These are phyloP conservation scores for Hedychridium roseum DNA, from an alignment of 2,888 invertebrate species.

Conservation along the genomic window DNA sequence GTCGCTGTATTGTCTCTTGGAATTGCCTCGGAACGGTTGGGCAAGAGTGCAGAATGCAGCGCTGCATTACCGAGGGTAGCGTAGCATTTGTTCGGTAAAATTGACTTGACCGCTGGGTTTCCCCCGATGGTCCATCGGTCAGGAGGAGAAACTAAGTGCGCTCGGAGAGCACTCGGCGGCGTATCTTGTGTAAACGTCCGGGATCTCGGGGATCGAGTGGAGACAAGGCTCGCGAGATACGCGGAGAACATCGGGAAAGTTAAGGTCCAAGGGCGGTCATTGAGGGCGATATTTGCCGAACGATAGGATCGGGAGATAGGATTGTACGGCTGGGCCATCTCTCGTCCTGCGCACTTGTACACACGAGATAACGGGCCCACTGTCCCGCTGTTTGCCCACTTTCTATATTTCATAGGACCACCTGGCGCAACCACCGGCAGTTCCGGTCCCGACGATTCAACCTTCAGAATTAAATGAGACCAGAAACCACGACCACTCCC, in stretches of 20 bases:
- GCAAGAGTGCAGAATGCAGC: no score
- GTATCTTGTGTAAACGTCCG: conserved; percentile 56
- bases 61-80: no score
- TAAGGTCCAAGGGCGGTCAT: conserved; percentile 53
- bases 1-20: no score
- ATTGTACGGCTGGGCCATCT: conserved; percentile 49
- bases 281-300: conserved; percentile 55
- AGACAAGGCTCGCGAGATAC: conserved; percentile 18
- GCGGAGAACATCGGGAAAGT: conserved; percentile 43
- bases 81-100: no score
- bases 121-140: no score
- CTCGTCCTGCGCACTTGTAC: conserved; percentile 39
- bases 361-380: conserved; percentile 34
- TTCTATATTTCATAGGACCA: conserved; percentile 41
- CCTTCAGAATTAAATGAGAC: background rate
- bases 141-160: conserved; percentile 40
- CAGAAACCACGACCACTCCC: background rate
- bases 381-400: conserved; percentile 39
- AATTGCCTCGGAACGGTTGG: no score
- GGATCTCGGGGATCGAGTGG: conserved; percentile 49
- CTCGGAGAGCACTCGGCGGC: conserved; percentile 31
- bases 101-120: no score
- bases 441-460: background rate
- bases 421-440: conserved; percentile 18
- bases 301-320: conserved; percentile 59